Base-by-base conservation (phyloP, 2,888 invertebrate genomes). In the Athetis lepigone region DNA sequence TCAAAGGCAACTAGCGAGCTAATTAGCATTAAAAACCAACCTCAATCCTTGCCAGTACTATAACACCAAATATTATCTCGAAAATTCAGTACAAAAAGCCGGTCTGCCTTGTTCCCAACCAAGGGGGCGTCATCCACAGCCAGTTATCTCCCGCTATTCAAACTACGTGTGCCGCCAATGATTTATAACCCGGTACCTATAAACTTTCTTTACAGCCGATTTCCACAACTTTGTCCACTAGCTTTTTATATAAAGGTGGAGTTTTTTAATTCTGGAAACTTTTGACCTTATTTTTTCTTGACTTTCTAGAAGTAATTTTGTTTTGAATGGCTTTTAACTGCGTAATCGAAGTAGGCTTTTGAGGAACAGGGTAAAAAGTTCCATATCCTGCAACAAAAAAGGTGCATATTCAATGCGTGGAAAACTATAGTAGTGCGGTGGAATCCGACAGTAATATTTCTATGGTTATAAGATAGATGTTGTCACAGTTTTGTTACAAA, bases 51-150 rank as follows among this genome's bases (percentile, higher is more conserved):
- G n/a, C n/a, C n/a, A n/a, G n/a, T 11, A 55, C 21, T 21, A 6
- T 11, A 23, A 18, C 19, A 8, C 36, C 21, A 37, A n/a, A 25
- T 4, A 21, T 23, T n/a, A 23, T 11, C 7, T 13, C 13, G 0
- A n/a, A 36, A 9, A 39, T 18, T 21, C 2, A 19, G 16, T 21
- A 37, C 13, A 52, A 45, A 43, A 52, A 51, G 33, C 3, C n/a
- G 6, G 11, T 23, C 13, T 25, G 7, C 25, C 8, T 6, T 40
- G 70, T 77, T 62, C 52, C 51, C 46, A 72, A 73, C 68, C n/a
- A 80, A 60, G 65, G 29, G 40, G 54, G 46, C 70, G 80, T 79
- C 77, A 68, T 50, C 55, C 54, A 16, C 81, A 80, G 68, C 27
- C 66, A 64, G 65, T 67, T 70, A 64, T 65, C 39, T 29, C 29